Conservation (phyloP, 1,140 invertebrate species). For the Drosophila malerkotliana region DNA sequence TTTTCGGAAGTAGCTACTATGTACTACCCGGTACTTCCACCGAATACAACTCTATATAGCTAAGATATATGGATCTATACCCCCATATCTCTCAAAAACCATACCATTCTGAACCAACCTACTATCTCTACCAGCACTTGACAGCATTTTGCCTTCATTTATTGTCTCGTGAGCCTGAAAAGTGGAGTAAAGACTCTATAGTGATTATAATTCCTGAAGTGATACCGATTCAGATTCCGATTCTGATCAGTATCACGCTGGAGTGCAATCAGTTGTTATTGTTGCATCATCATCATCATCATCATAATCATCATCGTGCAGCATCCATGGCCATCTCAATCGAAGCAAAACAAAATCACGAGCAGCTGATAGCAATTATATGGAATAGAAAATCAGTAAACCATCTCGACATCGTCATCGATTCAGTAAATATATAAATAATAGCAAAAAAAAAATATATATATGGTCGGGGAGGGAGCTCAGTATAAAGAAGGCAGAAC, state of each 20-base stretch:
- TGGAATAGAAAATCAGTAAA: not conserved
- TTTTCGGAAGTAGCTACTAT: too few relatives aligned
- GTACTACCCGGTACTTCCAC: too few relatives aligned
- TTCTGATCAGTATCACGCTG: constrained; percentile 16
- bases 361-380: constrained; percentile 14
- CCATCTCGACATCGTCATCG: constrained; percentile 29
- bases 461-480: not conserved
- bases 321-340: constrained; percentile 41
- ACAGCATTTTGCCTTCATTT: constrained; percentile 5
- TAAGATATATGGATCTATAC: too few relatives aligned
- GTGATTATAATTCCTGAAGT: not conserved
- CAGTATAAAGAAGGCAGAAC: not conserved
- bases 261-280: constrained; percentile 69
- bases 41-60: too few relatives aligned
- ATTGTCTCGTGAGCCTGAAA: constrained; percentile 33
- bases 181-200: constrained; percentile 24
- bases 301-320: not conserved
- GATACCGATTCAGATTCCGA: not conserved
- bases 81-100: too few relatives aligned
- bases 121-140: constrained; percentile 7
- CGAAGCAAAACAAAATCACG: constrained; percentile 39
- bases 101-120: too few relatives aligned
- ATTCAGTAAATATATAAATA: constrained; percentile 2
- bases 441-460: not conserved
- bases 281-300: constrained; percentile 61